Percentiles rank a stretch among this genome's conserved stretches.
These are phyloP conservation scores for Thereva nobilitata DNA, from an alignment of 2,888 invertebrate species.

Conservation along the genomic window DNA sequence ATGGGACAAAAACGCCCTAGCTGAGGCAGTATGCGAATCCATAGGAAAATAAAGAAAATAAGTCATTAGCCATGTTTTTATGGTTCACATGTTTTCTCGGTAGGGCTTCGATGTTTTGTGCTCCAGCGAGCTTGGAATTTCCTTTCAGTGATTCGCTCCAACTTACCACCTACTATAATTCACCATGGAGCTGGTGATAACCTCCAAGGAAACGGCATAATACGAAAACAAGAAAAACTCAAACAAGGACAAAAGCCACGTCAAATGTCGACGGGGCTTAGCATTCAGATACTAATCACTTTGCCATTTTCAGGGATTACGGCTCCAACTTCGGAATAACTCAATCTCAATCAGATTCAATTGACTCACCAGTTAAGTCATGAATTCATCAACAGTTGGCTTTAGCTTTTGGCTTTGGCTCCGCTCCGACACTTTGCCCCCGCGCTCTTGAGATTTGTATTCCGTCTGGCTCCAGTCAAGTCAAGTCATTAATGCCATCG, in stretches of 20 bases:
- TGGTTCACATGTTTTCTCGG: slow-evolving; percentile 26
- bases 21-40: background rate
- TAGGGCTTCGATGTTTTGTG: slow-evolving; percentile 14
- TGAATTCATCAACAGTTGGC: slow-evolving; percentile 18
- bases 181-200: slow-evolving; percentile 28
- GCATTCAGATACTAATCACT: slow-evolving; percentile 24
- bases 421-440: slow-evolving; percentile 1
- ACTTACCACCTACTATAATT: slow-evolving; percentile 22
- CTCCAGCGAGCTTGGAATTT: slow-evolving; percentile 18
- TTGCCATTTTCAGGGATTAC: slow-evolving; percentile 29
- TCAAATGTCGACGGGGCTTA: background rate
- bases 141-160: slow-evolving; percentile 12
- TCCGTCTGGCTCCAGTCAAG: slow-evolving; percentile 6
- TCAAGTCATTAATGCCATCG: slow-evolving; percentile 24
- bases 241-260: background rate
- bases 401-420: slow-evolving; percentile 3
- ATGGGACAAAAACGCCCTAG: slow-evolving; percentile 1
- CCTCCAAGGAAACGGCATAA: slow-evolving; percentile 33
- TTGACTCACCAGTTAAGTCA: slow-evolving; percentile 7
- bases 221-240: slow-evolving; percentile 3
- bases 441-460: background rate
- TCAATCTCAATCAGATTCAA: slow-evolving; percentile 31
- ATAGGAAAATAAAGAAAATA: slow-evolving; percentile 24
- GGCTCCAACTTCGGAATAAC: slow-evolving; percentile 24
- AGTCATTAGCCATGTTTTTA: slow-evolving; percentile 26